Conservation (phyloP, 1,140 invertebrate genomes). For the Nephila pilipes region DNA sequence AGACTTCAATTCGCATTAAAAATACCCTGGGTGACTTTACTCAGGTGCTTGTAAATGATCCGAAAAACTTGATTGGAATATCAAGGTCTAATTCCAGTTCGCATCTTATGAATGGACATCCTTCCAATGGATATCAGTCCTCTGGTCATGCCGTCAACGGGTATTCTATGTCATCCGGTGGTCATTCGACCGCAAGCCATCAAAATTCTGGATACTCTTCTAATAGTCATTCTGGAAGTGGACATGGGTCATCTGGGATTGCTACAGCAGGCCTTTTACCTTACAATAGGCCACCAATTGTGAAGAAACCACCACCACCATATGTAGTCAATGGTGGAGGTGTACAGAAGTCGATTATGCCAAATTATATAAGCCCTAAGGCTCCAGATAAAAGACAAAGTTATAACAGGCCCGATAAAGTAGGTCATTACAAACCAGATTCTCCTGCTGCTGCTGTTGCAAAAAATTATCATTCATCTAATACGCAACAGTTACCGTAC, state of each 20-base stretch:
- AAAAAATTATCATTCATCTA: slow-evolving; percentile 26
- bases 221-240: not conserved
- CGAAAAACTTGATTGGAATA: slow-evolving; percentile 87
- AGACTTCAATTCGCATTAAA: slow-evolving; percentile 88
- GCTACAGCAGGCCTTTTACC: not conserved
- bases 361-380: not conserved
- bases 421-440: slow-evolving; percentile 21
- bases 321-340: slow-evolving; percentile 14
- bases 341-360: not conserved
- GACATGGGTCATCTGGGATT: slow-evolving; percentile 12
- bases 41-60: slow-evolving; percentile 84
- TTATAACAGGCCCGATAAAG: slow-evolving; percentile 38
- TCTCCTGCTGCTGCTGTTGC: slow-evolving; percentile 10
- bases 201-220: slow-evolving; percentile 34
- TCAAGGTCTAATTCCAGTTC: slow-evolving; percentile 41
- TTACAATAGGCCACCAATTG: slow-evolving; percentile 18
- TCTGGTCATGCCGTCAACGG: slow-evolving; percentile 31
- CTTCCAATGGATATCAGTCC: slow-evolving; percentile 43
- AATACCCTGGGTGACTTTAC: slow-evolving; percentile 88
- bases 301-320: slow-evolving; percentile 13
- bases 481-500: slow-evolving; percentile 2
- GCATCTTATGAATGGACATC: slow-evolving; percentile 31
- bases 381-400: slow-evolving; percentile 51
- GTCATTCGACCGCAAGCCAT: not conserved
- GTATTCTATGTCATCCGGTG: slow-evolving; percentile 50